A percentile compares a stretch with the other conserved stretches of the same genome.
These are phyloP conservation scores for Bilobella aurantiaca DNA, from an alignment of 1,140 invertebrate species.

Conservation along the genomic window DNA sequence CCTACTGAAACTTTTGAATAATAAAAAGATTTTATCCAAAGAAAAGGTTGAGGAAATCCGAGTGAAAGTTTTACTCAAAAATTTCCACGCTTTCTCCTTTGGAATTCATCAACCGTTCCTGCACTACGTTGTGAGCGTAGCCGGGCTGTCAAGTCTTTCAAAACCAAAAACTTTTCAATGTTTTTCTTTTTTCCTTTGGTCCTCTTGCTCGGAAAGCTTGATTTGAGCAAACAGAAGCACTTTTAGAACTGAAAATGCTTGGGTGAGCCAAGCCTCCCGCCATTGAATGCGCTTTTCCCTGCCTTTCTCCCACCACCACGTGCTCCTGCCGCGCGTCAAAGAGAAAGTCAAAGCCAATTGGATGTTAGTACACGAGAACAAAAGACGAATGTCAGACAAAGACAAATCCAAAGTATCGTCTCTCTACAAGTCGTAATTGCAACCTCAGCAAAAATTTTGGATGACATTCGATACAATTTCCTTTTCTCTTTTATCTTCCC, in stretches of 20 bases:
- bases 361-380: not conserved
- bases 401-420: not conserved
- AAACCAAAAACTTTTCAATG: too few species aligned
- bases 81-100: not conserved
- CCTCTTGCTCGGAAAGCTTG: not conserved
- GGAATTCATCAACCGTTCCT: not conserved
- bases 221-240: not conserved
- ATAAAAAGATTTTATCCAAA: too few species aligned
- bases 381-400: not conserved
- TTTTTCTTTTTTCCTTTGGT: not conserved
- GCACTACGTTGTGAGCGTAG: too few species aligned
- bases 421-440: not conserved
- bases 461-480: constrained; percentile 8
- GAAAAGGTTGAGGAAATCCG: too few species aligned
- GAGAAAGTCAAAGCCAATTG: not conserved
- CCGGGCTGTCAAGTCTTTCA: too few species aligned
- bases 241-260: not conserved
- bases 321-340: constrained; percentile 6
- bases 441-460: constrained; percentile 8
- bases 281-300: not conserved
- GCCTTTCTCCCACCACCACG: too few species aligned
- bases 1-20: too few species aligned
- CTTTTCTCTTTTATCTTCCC: not conserved
- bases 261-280: not conserved
- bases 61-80: too few species aligned